Percentiles rank a stretch among this genome's conserved stretches.
phyloP scores from a whole-genome alignment of 2,888 invertebrate genomes.

The Plemyria rubiginata region DNA sequence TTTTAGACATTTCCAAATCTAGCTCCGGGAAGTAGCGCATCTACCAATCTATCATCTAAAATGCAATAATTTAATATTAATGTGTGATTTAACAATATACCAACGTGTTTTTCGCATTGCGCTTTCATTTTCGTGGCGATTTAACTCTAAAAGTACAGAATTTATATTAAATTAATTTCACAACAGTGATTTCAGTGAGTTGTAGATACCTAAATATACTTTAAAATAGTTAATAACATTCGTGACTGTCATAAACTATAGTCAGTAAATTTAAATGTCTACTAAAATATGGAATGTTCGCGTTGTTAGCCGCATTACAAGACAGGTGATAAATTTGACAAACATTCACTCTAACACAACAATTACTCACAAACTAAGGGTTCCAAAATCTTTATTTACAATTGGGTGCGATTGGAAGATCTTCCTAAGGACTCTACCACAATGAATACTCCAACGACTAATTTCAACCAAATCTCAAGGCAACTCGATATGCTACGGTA shows the following conservation, averaged over 20 bases:
- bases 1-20: constrained; percentile 62
- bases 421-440: constrained; percentile 71
- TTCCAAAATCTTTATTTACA: constrained; percentile 63
- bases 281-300: constrained; percentile 62
- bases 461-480: constrained; percentile 48
- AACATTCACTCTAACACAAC: constrained; percentile 48
- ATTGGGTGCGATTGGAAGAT: constrained; percentile 69
- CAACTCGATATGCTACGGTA: constrained; percentile 67
- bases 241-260: constrained; percentile 21
- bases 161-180: constrained; percentile 52
- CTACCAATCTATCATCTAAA: constrained; percentile 82
- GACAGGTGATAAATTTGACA: constrained; percentile 45
- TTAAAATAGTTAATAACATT: constrained; percentile 16
- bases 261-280: constrained; percentile 57
- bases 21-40: constrained; percentile 82
- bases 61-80: constrained; percentile 63
- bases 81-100: constrained; percentile 58
- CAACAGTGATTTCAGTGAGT: constrained; percentile 46
- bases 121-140: constrained; percentile 54
- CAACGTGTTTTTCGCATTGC: constrained; percentile 55
- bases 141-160: constrained; percentile 55
- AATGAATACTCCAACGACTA: constrained; percentile 57
- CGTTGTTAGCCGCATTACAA: constrained; percentile 43
- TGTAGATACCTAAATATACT: constrained; percentile 55
- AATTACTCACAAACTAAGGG: constrained; percentile 51